A percentile compares a stretch with the other conserved stretches of the same genome.
These are phyloP conservation scores for Cydia fagiglandana DNA, from an alignment of 1,140 invertebrate species.

Conservation along the genomic window DNA sequence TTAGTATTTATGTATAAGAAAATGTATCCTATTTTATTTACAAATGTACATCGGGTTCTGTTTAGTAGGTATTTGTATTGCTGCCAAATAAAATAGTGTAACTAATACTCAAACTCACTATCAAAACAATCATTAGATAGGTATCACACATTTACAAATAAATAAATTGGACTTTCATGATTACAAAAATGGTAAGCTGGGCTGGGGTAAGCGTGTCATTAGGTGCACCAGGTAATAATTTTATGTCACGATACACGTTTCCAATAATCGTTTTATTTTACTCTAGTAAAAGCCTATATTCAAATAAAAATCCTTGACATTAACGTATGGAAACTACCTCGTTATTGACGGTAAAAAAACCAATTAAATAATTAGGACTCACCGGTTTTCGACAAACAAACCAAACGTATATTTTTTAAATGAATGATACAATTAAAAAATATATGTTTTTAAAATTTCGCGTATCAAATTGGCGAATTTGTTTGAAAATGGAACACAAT, in stretches of 20 bases:
- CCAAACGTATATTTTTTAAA: too few species aligned
- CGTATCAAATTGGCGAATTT: neutral
- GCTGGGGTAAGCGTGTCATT: neutral
- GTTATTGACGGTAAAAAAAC: too few species aligned
- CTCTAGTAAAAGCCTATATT: neutral
- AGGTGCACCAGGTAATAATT: constrained; percentile 7
- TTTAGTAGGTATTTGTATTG: too few species aligned
- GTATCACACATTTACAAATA: neutral
- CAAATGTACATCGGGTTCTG: too few species aligned
- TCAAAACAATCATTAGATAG: too few species aligned
- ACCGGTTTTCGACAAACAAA: too few species aligned
- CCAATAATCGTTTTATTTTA: neutral
- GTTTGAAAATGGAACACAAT: constrained; percentile 45
- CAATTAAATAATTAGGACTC: too few species aligned
- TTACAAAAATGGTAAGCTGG: neutral
- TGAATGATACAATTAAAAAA: neutral
- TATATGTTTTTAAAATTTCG: neutral
- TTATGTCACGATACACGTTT: neutral
- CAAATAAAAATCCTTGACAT: neutral
- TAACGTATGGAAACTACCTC: neutral
- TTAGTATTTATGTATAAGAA: too few species aligned
- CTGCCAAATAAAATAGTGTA: too few species aligned
- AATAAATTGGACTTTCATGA: neutral
- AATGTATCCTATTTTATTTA: too few species aligned
- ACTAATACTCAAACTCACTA: too few species aligned